phyloP scores from a whole-genome alignment of 2,888 invertebrate genomes.

The Xanthorhoe designata region DNA sequence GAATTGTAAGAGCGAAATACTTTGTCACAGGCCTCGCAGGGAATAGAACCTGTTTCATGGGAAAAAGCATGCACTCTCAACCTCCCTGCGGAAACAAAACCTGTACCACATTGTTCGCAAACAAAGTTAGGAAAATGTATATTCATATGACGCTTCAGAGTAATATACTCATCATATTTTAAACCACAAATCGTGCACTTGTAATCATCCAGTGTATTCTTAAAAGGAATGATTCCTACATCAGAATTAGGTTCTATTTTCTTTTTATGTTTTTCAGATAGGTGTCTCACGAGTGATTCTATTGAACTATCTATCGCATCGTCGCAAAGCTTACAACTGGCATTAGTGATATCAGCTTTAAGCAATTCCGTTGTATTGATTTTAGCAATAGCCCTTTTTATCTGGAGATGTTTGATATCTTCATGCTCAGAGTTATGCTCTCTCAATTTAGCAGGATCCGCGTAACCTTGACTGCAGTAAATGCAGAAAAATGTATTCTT shows the following conservation, averaged over 20 bases:
- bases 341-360: conserved; percentile 72
- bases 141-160: conserved; percentile 78
- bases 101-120: conserved; percentile 75
- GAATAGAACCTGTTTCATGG: conserved; percentile 68
- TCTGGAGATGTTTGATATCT: conserved; percentile 46
- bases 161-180: conserved; percentile 67
- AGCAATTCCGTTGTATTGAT: conserved; percentile 65
- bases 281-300: conserved; percentile 61
- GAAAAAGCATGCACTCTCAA: conserved; percentile 69
- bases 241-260: conserved; percentile 57
- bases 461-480: conserved; percentile 67
- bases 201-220: conserved; percentile 58
- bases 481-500: conserved; percentile 69
- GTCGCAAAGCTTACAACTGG: conserved; percentile 66
- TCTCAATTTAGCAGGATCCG: conserved; percentile 63
- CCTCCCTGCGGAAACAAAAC: conserved; percentile 73
- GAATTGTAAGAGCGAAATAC: conserved; percentile 77
- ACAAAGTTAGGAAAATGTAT: conserved; percentile 76
- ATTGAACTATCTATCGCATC: conserved; percentile 53
- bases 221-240: conserved; percentile 72
- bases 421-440: conserved; percentile 59
- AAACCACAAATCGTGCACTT: conserved; percentile 66
- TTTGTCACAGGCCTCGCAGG: conserved; percentile 82
- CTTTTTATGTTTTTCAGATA: conserved; percentile 61
- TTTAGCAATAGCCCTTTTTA: conserved; percentile 50